Evolutionary conservation across 2,888 invertebrate genomes (phyloP).

Genomic region (Coenonympha arcania): DNA sequence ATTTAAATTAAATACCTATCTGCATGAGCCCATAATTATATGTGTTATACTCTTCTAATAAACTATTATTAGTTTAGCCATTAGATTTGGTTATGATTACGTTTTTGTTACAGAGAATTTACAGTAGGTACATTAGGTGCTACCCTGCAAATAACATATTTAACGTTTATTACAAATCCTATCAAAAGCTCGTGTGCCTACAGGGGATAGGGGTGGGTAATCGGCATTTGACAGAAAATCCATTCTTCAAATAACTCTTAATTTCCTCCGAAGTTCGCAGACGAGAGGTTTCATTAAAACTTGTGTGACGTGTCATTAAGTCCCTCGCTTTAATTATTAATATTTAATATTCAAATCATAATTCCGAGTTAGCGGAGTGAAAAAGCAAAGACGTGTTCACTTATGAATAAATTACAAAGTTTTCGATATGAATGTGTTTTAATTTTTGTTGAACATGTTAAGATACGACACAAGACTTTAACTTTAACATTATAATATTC

Average conservation of each 20-base stretch:
- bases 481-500: too few relatives aligned
- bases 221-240: constrained; percentile 38
- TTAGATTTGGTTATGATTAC: too few relatives aligned
- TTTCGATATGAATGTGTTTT: constrained; percentile 30
- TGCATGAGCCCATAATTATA: too few relatives aligned
- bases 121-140: too few relatives aligned
- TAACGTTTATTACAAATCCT: neutral
- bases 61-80: too few relatives aligned
- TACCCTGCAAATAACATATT: neutral
- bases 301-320: constrained; percentile 71
- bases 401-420: constrained; percentile 55
- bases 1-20: too few relatives aligned
- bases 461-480: too few relatives aligned
- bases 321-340: constrained; percentile 62
- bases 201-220: constrained; percentile 8
- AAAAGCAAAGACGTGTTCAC: constrained; percentile 63
- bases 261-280: constrained; percentile 59
- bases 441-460: constrained; percentile 25
- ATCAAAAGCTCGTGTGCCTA: constrained; percentile 4
- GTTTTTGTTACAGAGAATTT: too few relatives aligned
- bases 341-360: constrained; percentile 71
- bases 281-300: constrained; percentile 68
- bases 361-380: constrained; percentile 51
- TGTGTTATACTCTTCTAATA: too few relatives aligned
- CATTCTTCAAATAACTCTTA: constrained; percentile 53